Percentiles rank a stretch among this genome's conserved stretches.
Conservation (phyloP, 2,888 invertebrate genomes). For the Lasioglossum figueresi region DNA sequence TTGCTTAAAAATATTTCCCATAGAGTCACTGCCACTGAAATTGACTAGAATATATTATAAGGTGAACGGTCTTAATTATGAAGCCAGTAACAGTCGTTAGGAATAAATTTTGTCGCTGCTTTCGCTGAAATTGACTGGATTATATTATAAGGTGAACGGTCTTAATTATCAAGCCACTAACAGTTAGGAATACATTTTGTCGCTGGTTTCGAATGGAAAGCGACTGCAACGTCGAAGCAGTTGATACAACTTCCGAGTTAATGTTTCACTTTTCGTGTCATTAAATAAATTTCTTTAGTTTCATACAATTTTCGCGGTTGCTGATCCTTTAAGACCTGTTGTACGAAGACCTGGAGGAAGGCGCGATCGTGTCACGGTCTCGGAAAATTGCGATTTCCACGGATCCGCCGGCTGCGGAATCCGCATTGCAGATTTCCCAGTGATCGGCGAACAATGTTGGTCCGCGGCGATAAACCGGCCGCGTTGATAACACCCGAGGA, state of each 20-base stretch:
- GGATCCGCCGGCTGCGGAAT: background rate
- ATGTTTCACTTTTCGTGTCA: too few species aligned
- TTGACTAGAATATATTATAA: background rate
- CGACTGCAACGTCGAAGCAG: too few species aligned
- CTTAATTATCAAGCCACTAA: too few species aligned
- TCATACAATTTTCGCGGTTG: too few species aligned
- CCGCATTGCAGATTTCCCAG: constrained; percentile 66
- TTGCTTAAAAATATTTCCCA: background rate
- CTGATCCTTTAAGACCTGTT: background rate
- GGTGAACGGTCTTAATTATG: too few species aligned
- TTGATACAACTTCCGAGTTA: too few species aligned
- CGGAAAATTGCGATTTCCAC: background rate
- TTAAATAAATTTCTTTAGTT: too few species aligned
- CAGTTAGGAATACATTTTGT: too few species aligned
- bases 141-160: background rate
- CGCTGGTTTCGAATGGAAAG: too few species aligned
- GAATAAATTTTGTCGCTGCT: too few species aligned
- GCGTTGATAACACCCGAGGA: constrained; percentile 54
- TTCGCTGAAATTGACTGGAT: background rate
- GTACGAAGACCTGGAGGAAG: fast-evolving
- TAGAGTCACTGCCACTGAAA: background rate
- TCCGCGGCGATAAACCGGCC: constrained; percentile 43
- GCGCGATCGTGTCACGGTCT: background rate
- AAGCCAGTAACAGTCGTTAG: too few species aligned
- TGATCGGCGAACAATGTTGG: constrained; percentile 18